A percentile compares a stretch with the other conserved stretches of the same genome.
Conservation (phyloP, 2,797 vertebrate species). For the Phataginus tricuspis region DNA sequence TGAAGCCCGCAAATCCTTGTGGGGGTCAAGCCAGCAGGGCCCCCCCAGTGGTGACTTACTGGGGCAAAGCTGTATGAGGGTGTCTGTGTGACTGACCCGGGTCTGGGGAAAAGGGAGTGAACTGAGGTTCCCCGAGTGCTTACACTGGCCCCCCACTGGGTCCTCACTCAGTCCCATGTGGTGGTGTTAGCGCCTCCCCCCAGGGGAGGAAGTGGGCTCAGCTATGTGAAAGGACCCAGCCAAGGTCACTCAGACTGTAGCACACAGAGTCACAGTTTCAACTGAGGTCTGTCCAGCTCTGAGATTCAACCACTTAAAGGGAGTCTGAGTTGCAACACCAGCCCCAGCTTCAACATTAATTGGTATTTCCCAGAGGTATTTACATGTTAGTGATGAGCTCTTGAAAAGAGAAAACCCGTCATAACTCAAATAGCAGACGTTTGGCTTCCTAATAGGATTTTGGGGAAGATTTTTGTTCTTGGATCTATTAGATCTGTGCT, state of each 20-base stretch:
- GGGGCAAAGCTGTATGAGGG: background rate
- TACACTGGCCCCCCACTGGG: background rate
- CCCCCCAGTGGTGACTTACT: background rate
- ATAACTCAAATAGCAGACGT: slow-evolving; percentile 28
- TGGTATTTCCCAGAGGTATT: slow-evolving; percentile 17
- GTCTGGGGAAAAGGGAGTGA: background rate
- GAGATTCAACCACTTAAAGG: background rate
- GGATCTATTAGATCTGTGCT: background rate
- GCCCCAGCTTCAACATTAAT: background rate
- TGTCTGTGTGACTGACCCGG: background rate
- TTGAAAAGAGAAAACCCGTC: slow-evolving; percentile 38
- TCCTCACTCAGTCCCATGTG: too few relatives aligned
- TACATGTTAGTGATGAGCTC: slow-evolving; percentile 43
- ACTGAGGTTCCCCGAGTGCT: fast-evolving
- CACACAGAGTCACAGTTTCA: background rate
- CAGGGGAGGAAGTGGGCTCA: background rate
- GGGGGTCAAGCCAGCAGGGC: background rate
- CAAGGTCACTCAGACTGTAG: background rate
- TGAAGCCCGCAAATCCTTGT: background rate
- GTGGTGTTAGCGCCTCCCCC: background rate
- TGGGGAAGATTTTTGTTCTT: background rate
- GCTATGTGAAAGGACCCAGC: background rate
- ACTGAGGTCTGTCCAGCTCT: background rate
- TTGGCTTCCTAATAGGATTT: slow-evolving; percentile 42
- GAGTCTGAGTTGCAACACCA: background rate